phyloP scores from a whole-genome alignment of 1,140 invertebrate genomes.

The Leptoteleia sp. region DNA sequence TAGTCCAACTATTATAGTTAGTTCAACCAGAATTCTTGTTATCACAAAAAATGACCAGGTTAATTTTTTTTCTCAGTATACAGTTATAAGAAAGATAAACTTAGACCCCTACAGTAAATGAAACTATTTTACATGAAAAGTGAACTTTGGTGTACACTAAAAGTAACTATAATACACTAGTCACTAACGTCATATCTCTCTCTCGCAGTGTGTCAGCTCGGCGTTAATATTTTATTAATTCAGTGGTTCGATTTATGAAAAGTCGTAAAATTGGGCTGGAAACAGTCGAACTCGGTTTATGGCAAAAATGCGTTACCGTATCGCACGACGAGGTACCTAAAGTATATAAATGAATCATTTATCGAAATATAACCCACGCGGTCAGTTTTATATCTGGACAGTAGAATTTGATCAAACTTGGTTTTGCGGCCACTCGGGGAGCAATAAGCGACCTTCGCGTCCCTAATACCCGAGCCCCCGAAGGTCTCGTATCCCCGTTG shows the following conservation, averaged over 20 bases:
- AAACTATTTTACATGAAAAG: no score
- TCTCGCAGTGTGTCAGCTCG: not conserved
- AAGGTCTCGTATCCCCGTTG: slow-evolving; percentile 74
- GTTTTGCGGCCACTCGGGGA: slow-evolving; percentile 82
- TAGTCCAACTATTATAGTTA: no score
- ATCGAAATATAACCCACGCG: slow-evolving; percentile 77
- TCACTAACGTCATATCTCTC: not conserved
- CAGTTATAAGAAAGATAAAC: no score
- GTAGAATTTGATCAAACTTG: slow-evolving; percentile 82
- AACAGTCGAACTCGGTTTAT: slow-evolving; percentile 38
- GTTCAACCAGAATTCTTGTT: no score
- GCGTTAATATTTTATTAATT: slow-evolving; percentile 47
- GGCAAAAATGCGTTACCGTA: slow-evolving; percentile 41
- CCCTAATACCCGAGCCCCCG: slow-evolving; percentile 76
- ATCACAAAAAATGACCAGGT: no score
- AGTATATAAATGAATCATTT: slow-evolving; percentile 80
- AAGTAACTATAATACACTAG: no score
- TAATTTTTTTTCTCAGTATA: no score
- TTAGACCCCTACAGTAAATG: no score
- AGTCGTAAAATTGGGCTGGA: slow-evolving; percentile 43
- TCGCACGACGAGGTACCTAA: slow-evolving; percentile 48
- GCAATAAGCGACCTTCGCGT: slow-evolving; percentile 77
- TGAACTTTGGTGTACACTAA: no score
- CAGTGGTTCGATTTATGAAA: slow-evolving; percentile 33
- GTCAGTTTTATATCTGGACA: slow-evolving; percentile 81